Evolutionary conservation across 2,113 vertebrate species (phyloP).

Genomic region (Carollia perspicillata): DNA sequence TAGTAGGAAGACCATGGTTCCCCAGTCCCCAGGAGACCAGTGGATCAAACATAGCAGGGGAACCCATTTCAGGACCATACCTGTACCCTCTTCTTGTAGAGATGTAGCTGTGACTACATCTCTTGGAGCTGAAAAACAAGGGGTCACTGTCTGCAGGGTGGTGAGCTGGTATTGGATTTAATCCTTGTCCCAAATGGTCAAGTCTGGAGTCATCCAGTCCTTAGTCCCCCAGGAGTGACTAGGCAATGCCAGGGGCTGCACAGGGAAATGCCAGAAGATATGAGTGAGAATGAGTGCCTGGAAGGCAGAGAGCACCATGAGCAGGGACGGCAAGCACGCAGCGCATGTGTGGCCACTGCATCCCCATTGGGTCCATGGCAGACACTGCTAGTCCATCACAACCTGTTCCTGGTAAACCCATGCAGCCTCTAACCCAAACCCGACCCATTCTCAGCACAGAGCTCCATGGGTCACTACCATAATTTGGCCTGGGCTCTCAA

Average conservation of each 20-base stretch:
- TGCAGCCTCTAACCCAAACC: not conserved
- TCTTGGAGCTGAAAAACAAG: not conserved
- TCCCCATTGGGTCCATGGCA: not conserved
- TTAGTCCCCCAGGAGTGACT: not conserved
- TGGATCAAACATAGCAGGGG: not conserved
- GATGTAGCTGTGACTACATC: not conserved
- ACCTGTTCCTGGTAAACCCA: not conserved
- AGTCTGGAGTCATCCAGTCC: not conserved
- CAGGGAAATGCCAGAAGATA: not conserved
- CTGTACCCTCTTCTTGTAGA: not conserved
- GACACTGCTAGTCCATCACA: not conserved
- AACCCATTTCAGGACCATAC: not conserved
- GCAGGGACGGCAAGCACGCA: fast-evolving
- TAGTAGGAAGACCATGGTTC: not conserved
- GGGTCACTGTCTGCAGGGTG: not conserved
- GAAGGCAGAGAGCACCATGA: not conserved
- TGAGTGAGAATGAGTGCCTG: not conserved
- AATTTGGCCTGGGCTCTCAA: not conserved
- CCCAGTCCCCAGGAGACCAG: not conserved
- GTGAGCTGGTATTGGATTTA: not conserved
- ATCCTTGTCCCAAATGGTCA: not conserved
- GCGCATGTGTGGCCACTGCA: not conserved
- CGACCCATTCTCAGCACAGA: not conserved
- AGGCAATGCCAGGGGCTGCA: not conserved
- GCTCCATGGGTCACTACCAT: not conserved